Percentiles rank a stretch among this genome's conserved stretches.
phyloP scores from a whole-genome alignment of 2,888 invertebrate species.

The Geophilus truncorum region DNA sequence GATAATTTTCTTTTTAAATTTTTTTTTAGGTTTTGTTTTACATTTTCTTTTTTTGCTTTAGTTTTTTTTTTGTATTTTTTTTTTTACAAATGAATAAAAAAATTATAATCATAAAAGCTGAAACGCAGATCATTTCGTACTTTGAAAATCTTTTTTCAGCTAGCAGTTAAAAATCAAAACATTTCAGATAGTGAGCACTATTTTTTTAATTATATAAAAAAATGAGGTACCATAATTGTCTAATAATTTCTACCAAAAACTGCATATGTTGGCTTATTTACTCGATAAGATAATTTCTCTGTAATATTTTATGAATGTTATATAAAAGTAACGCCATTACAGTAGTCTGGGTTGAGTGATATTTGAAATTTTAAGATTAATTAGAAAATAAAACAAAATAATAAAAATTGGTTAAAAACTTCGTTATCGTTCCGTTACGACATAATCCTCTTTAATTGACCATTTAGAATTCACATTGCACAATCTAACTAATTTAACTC shows the following conservation, averaged over 20 bases:
- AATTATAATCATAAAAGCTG: background rate
- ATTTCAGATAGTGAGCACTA: background rate
- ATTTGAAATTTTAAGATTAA: background rate
- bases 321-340: background rate
- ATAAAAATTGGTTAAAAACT: too few relatives aligned
- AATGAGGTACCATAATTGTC: background rate
- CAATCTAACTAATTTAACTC: background rate
- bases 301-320: background rate
- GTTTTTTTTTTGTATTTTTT: background rate
- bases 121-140: background rate
- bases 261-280: slow-evolving; percentile 1
- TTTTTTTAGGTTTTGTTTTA: background rate
- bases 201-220: background rate
- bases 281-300: background rate
- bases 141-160: background rate
- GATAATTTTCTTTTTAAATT: background rate
- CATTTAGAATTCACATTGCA: background rate
- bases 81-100: background rate
- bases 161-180: background rate
- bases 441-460: background rate
- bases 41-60: too few relatives aligned
- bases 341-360: background rate
- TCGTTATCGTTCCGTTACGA: background rate
- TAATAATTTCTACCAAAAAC: background rate
- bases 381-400: background rate